Base-by-base conservation (phyloP, 2,888 invertebrate species). In the Drosophila paramelanica region DNA sequence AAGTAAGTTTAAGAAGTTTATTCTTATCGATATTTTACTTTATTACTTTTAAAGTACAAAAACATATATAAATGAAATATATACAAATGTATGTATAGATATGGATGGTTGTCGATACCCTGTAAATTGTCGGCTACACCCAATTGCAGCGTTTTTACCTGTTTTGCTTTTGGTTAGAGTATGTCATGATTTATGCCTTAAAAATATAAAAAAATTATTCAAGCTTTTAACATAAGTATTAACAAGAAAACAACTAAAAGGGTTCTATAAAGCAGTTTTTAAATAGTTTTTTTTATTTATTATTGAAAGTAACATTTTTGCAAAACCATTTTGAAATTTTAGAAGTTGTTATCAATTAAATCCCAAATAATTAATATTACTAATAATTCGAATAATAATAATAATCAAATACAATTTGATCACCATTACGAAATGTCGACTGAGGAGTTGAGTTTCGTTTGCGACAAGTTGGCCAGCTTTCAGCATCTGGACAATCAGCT, bases 401-500 rank as follows among this genome's bases (percentile, higher is more conserved):
- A 17, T 17, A 17, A 8, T 20, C 20, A 20, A 20, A 20, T 20
- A 20, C 20, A 20, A 20, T 20, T 20, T 20, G 20, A 20, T 20
- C 3, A 23, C 23, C 3, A 23, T 23, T 23, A 0, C 23, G 23
- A 23, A 23, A 23, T 78, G 81, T 14, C n/a, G 1, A 13, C 45
- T 0, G 47, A 64, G 6, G 79, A 67, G 20, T n/a, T 58, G 0
- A 38, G 41, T 5, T 8, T 46, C 1, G 42, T 51, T 1, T 53
- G 52, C 23, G 46, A 43, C 0, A 64, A 67, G n/a, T 4, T 59
- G 5, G 25, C 23, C 2, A 36, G 1, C 11, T 79, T 79, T 13
- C 14, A 64, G 1, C 39, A 17, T 7, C 31, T 81, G 60, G 62
- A 74, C 60, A 79, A 81, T 31, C 62, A 68, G 17, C 2, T 50